Percentiles rank a stretch among this genome's conserved stretches.
Evolutionary conservation across 2,888 invertebrate species (phyloP).

Genomic region (Drosophila merina): DNA sequence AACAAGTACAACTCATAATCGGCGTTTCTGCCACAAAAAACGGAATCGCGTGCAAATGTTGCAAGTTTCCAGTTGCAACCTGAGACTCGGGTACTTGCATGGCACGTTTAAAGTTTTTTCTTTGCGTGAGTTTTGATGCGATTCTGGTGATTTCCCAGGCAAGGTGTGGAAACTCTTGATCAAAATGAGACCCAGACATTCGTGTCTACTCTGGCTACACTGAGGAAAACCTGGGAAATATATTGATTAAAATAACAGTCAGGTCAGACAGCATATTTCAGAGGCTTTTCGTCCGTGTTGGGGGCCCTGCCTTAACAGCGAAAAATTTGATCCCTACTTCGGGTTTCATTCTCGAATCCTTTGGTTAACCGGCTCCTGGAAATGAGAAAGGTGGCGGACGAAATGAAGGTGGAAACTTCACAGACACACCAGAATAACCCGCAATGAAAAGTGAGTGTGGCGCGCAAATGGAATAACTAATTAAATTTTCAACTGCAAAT

Average conservation of each 20-base stretch:
- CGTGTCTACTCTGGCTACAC: slow-evolving; percentile 15
- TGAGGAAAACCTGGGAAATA: not conserved
- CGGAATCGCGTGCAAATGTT: slow-evolving; percentile 57
- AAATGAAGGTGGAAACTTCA: slow-evolving; percentile 3
- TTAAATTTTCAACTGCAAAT: slow-evolving; percentile 71
- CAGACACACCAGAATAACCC: slow-evolving; percentile 44
- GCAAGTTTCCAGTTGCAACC: slow-evolving; percentile 32
- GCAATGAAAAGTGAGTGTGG: slow-evolving; percentile 34
- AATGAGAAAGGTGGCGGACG: not conserved
- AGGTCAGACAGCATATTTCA: too few relatives aligned
- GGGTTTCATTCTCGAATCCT: slow-evolving; percentile 38
- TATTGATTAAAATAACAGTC: not conserved
- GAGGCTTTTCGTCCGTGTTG: slow-evolving; percentile 8
- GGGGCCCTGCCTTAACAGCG: slow-evolving; percentile 4
- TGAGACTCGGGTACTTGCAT: slow-evolving; percentile 39
- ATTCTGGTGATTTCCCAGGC: slow-evolving; percentile 28
- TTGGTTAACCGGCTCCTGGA: slow-evolving; percentile 21
- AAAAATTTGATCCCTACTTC: slow-evolving; percentile 6
- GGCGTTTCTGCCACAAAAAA: slow-evolving; percentile 32
- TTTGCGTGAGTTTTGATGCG: slow-evolving; percentile 37
- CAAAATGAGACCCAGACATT: slow-evolving; percentile 19
- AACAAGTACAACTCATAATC: slow-evolving; percentile 67
- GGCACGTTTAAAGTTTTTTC: slow-evolving; percentile 26
- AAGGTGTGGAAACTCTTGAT: slow-evolving; percentile 57
- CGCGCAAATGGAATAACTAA: slow-evolving; percentile 73